Percentiles rank a stretch among this genome's conserved stretches.
These are phyloP conservation scores for Galeopsomyia nigrocyanea DNA, from an alignment of 2,888 invertebrate species.

Conservation along the genomic window DNA sequence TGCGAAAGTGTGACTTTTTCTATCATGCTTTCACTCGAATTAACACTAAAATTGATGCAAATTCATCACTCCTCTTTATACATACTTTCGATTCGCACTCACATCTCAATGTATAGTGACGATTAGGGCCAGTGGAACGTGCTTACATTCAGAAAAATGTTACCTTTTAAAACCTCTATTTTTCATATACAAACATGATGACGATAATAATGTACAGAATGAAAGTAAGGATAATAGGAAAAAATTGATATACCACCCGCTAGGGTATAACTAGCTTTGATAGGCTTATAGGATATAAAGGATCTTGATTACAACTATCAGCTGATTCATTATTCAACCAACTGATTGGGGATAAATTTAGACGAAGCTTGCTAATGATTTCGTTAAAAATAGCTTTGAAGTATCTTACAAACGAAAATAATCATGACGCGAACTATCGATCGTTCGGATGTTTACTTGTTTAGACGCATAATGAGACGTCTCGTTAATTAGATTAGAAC, in stretches of 20 bases:
- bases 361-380: constrained; percentile 2
- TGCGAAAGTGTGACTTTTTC: neutral
- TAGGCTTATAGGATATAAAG: neutral
- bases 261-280: neutral
- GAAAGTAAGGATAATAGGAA: too few species aligned
- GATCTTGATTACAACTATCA: constrained; percentile 7
- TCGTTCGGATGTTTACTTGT: neutral
- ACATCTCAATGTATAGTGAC: neutral
- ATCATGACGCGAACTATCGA: neutral
- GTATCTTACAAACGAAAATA: too few species aligned
- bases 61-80: neutral
- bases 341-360: neutral
- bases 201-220: neutral
- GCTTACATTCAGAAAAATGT: neutral
- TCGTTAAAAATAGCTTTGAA: constrained; percentile 11
- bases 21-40: neutral
- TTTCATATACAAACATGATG: constrained; percentile 26
- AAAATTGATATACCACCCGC: too few species aligned
- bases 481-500: too few species aligned
- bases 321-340: neutral
- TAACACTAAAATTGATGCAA: neutral
- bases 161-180: neutral
- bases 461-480: neutral
- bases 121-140: constrained; percentile 27
- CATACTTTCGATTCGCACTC: neutral